These are phyloP conservation scores for Pseudomyrmex cubaensis DNA, from an alignment of 1,140 invertebrate species.

Conservation along the genomic window DNA sequence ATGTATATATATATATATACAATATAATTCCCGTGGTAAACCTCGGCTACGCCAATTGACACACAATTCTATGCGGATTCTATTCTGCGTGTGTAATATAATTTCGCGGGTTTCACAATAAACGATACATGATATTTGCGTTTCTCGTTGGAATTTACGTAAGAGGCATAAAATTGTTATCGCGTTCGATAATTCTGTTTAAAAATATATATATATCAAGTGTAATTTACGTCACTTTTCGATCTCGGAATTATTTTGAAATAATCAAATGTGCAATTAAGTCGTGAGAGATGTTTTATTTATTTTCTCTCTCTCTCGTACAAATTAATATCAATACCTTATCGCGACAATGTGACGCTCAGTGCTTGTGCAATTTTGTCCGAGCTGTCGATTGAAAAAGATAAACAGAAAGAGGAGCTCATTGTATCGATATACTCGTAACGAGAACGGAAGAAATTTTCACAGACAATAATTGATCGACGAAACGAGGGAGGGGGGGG, in stretches of 20 bases:
- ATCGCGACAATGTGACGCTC: too few species aligned
- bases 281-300: too few species aligned
- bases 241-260: too few species aligned
- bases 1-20: constrained; percentile 5
- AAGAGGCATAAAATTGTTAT: too few species aligned
- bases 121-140: constrained; percentile 9
- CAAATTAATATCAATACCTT: too few species aligned
- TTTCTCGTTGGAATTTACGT: not conserved
- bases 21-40: constrained; percentile 39
- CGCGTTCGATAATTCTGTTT: too few species aligned
- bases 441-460: constrained; percentile 45
- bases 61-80: constrained; percentile 26
- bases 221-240: too few species aligned
- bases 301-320: too few species aligned
- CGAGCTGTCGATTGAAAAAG: too few species aligned
- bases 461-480: constrained; percentile 73
- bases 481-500: not conserved
- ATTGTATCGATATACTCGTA: constrained; percentile 4
- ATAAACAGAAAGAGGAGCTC: not conserved
- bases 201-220: too few species aligned
- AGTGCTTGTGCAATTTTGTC: too few species aligned
- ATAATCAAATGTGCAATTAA: too few species aligned
- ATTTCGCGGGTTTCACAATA: constrained; percentile 19
- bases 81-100: not conserved
- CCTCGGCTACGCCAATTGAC: constrained; percentile 39